phyloP scores from a whole-genome alignment of 2,888 invertebrate genomes.

The Seira ritae region DNA sequence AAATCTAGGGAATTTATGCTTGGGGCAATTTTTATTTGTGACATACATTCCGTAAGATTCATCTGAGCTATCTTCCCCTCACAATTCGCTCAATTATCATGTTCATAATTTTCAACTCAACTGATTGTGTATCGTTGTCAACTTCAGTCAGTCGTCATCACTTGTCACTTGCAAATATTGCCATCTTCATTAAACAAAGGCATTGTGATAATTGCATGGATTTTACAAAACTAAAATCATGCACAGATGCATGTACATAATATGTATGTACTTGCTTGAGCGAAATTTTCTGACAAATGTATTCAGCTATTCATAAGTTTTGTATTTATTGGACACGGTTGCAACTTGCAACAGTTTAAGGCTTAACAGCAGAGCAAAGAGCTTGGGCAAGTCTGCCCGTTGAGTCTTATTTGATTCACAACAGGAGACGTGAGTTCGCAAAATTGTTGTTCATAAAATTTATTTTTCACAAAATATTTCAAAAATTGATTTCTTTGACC shows the following conservation, averaged over 20 bases:
- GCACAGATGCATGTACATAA: too few species aligned
- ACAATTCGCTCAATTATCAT: constrained; percentile 12
- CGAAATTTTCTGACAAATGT: too few species aligned
- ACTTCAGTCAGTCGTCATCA: background rate
- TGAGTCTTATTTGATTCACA: too few species aligned
- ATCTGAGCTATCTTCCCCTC: background rate
- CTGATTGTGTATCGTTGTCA: constrained; percentile 19
- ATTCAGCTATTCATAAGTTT: background rate
- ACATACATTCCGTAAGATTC: background rate
- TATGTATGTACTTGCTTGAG: too few species aligned
- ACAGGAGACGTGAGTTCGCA: too few species aligned
- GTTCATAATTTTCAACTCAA: constrained; percentile 15
- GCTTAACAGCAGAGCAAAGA: too few species aligned
- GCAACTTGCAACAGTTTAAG: background rate
- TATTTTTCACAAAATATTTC: too few species aligned
- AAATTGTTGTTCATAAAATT: too few species aligned
- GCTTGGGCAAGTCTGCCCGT: too few species aligned
- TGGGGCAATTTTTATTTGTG: background rate
- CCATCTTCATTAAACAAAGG: constrained; percentile 9
- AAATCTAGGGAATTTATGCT: background rate
- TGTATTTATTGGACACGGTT: background rate
- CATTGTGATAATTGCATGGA: background rate
- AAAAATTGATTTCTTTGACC: too few species aligned
- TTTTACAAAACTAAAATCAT: too few species aligned
- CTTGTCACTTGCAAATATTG: constrained; percentile 14